These are phyloP conservation scores for Tenthredo notha DNA, from an alignment of 2,888 invertebrate species.

Conservation along the genomic window DNA sequence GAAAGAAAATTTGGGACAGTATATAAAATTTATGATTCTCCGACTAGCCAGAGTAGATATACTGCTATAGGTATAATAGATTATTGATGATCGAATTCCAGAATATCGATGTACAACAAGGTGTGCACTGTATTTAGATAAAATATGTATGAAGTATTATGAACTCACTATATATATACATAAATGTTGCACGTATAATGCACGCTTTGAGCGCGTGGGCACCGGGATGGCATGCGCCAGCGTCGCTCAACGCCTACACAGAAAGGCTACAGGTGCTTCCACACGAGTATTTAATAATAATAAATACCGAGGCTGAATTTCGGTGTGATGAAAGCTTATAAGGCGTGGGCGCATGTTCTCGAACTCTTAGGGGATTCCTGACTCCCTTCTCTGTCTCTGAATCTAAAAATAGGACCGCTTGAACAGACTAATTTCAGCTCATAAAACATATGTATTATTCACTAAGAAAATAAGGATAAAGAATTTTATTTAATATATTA, in stretches of 20 bases:
- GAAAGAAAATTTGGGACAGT: background rate
- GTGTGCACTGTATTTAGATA: background rate
- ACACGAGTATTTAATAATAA: background rate
- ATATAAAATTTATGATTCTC: background rate
- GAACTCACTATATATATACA: background rate
- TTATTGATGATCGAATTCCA: background rate
- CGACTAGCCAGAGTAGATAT: background rate
- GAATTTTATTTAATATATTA: background rate
- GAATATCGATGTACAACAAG: background rate
- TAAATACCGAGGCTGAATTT: background rate
- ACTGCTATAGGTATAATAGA: background rate
- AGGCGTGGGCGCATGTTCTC: conserved; percentile 33
- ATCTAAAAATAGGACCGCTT: background rate
- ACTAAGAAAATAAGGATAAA: background rate
- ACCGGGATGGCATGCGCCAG: conserved; percentile 2
- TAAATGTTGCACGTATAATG: background rate
- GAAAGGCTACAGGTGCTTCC: background rate
- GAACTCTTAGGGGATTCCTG: conserved; percentile 29
- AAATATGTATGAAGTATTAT: background rate
- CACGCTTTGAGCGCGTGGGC: conserved; percentile 12
- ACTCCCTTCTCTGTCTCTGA: background rate
- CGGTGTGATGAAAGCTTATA: conserved; percentile 8
- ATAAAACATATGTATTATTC: background rate
- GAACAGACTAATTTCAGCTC: background rate
- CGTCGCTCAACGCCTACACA: background rate